A percentile compares a stretch with the other conserved stretches of the same genome.
Conservation (phyloP, 2,888 invertebrate species). For the Magallana nippona region DNA sequence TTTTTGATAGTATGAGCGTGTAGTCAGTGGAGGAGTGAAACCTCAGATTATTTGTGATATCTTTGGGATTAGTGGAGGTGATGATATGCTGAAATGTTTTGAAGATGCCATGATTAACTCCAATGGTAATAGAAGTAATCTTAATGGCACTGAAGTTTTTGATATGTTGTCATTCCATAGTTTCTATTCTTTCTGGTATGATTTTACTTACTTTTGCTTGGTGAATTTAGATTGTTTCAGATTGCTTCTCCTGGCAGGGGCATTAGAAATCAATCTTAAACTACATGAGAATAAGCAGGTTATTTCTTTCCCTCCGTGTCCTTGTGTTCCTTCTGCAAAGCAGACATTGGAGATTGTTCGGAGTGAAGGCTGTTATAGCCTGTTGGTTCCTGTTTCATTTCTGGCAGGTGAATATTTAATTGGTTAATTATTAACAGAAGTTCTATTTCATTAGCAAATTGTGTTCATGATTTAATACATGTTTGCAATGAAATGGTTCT, state of each 20-base stretch:
- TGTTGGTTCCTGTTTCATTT: not conserved
- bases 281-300: not conserved
- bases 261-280: not conserved
- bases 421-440: not conserved
- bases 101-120: too few species aligned
- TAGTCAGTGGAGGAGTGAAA: too few species aligned
- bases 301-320: not conserved
- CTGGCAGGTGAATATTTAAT: not conserved
- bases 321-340: not conserved
- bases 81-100: too few species aligned
- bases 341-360: not conserved
- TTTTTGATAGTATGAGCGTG: too few species aligned
- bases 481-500: conserved; percentile 6
- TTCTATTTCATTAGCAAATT: not conserved
- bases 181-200: not conserved
- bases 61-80: too few species aligned
- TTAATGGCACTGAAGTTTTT: too few species aligned
- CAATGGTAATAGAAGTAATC: too few species aligned
- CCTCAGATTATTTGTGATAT: too few species aligned
- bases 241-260: conserved; percentile 1
- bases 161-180: too few species aligned
- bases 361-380: not conserved
- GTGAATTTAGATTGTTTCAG: not conserved
- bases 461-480: not conserved
- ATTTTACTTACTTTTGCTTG: not conserved